A percentile compares a stretch with the other conserved stretches of the same genome.
Evolutionary conservation across 2,888 invertebrate species (phyloP).

Genomic region (Microplitis manilae): DNA sequence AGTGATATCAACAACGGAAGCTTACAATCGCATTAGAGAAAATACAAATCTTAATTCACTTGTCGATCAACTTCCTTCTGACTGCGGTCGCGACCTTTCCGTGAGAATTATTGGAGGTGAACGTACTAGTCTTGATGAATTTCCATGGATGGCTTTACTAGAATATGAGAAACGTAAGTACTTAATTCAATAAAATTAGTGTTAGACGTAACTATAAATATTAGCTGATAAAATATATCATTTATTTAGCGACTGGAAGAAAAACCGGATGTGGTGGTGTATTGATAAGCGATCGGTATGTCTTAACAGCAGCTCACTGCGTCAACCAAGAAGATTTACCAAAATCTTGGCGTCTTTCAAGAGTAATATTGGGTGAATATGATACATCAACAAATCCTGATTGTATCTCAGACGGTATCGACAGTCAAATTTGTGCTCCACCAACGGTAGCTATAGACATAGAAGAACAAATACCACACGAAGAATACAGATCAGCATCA

Average conservation of each 20-base stretch:
- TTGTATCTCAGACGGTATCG: slow-evolving; percentile 73
- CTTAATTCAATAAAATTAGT: background rate
- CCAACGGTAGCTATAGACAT: slow-evolving; percentile 76
- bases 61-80: slow-evolving; percentile 55
- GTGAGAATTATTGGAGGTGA: slow-evolving; percentile 73
- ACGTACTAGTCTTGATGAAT: slow-evolving; percentile 73
- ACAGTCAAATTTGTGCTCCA: slow-evolving; percentile 74
- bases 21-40: background rate
- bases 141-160: slow-evolving; percentile 76
- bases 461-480: slow-evolving; percentile 79
- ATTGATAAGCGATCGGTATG: slow-evolving; percentile 79
- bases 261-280: slow-evolving; percentile 84
- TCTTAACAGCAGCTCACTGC: slow-evolving; percentile 85
- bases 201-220: background rate
- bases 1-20: background rate
- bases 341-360: slow-evolving; percentile 75
- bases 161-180: slow-evolving; percentile 69
- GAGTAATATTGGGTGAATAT: slow-evolving; percentile 81
- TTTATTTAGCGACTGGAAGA: slow-evolving; percentile 73
- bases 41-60: slow-evolving; percentile 16
- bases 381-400: slow-evolving; percentile 77
- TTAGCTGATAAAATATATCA: background rate
- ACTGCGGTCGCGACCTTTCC: slow-evolving; percentile 62
- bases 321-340: slow-evolving; percentile 79
- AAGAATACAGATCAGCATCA: slow-evolving; percentile 75